A percentile compares a stretch with the other conserved stretches of the same genome.
phyloP scores from a whole-genome alignment of 2,113 vertebrate genomes.

The Alligator mississippiensis region DNA sequence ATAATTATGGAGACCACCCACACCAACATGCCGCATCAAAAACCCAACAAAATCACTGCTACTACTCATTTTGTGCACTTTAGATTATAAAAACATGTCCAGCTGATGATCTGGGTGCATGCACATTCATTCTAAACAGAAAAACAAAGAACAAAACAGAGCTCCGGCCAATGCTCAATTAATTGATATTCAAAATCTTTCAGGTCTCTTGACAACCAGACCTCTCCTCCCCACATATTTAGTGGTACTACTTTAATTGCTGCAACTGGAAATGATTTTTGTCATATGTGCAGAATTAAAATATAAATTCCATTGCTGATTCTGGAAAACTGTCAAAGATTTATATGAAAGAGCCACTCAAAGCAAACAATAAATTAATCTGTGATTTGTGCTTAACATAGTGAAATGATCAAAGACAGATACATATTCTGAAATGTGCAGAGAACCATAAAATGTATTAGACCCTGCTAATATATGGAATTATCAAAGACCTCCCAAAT shows the following conservation, averaged over 20 bases:
- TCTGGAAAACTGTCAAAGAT: slow-evolving; percentile 47
- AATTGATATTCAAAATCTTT: not conserved
- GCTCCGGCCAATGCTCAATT: not conserved
- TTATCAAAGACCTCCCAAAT: slow-evolving; percentile 74
- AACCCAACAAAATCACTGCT: not conserved
- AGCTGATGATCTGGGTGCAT: not conserved
- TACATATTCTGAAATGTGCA: slow-evolving; percentile 49
- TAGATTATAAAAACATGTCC: not conserved
- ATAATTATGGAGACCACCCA: slow-evolving; percentile 12
- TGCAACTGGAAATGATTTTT: slow-evolving; percentile 19
- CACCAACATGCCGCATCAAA: not conserved
- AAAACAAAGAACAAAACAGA: not conserved
- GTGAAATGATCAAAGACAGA: slow-evolving; percentile 71
- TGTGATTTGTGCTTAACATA: slow-evolving; percentile 62
- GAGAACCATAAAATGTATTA: slow-evolving; percentile 57
- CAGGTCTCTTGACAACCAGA: not conserved
- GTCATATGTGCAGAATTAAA: not conserved
- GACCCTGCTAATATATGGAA: slow-evolving; percentile 54
- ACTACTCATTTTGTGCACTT: not conserved
- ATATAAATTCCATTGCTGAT: slow-evolving; percentile 43
- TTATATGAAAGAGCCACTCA: slow-evolving; percentile 40
- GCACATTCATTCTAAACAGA: not conserved
- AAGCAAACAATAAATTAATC: slow-evolving; percentile 71
- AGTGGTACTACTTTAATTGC: not conserved
- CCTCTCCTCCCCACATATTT: not conserved